These are phyloP conservation scores for Idris sp. DNA, from an alignment of 1,140 invertebrate species.

Conservation along the genomic window DNA sequence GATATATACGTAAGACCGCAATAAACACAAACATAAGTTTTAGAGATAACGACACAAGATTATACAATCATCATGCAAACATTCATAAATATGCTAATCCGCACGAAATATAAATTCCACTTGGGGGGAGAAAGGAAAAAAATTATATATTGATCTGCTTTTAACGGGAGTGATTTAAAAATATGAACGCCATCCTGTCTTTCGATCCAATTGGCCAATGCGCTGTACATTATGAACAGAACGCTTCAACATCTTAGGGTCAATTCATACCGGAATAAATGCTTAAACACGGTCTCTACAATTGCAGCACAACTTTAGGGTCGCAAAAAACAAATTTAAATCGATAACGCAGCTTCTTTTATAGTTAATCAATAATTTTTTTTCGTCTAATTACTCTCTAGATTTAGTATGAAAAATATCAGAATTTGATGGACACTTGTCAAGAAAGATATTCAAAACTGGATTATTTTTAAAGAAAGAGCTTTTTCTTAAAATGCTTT, in stretches of 20 bases:
- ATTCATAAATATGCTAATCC: conserved; percentile 13
- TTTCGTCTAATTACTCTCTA: conserved; percentile 6
- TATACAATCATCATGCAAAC: conserved; percentile 31
- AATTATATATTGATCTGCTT: conserved; percentile 13
- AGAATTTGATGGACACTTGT: conserved; percentile 27
- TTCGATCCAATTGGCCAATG: conserved; percentile 13
- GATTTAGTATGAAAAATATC: conserved; percentile 39
- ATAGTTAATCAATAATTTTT: conserved; percentile 7
- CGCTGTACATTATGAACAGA: background rate
- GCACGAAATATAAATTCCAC: conserved; percentile 16
- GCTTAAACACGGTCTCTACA: conserved; percentile 21
- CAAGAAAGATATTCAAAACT: conserved; percentile 25
- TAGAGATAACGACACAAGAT: conserved; percentile 41
- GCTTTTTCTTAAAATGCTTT: no score
- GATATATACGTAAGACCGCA: conserved; percentile 17
- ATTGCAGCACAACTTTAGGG: conserved; percentile 3
- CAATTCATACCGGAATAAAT: conserved; percentile 51
- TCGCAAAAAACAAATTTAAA: conserved; percentile 26
- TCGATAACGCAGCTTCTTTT: conserved; percentile 8
- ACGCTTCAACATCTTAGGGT: conserved; percentile 30
- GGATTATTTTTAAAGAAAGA: conserved; percentile 43
- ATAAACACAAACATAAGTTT: conserved; percentile 29
- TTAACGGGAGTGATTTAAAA: conserved; percentile 36
- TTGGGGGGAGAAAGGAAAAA: no score
- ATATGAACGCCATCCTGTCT: conserved; percentile 25